Percentiles rank a stretch among this genome's conserved stretches.
Conservation (phyloP, 2,888 invertebrate genomes). For the Hermaeophaga mercurialis region DNA sequence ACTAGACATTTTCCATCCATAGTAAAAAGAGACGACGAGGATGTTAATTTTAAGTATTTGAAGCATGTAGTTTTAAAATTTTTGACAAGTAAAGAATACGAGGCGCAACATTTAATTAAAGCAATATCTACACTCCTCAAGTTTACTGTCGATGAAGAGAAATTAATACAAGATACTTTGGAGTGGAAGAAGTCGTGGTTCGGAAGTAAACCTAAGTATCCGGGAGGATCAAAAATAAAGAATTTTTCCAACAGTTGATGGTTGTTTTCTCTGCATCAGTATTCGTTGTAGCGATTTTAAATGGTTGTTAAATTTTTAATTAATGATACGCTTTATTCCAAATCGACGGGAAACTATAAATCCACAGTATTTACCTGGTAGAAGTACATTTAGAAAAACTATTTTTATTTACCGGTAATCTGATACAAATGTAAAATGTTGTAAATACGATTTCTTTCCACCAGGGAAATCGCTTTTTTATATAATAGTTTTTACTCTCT, state of each 20-base stretch:
- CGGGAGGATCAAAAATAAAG: constrained; percentile 61
- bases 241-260: constrained; percentile 65
- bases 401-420: neutral
- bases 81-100: constrained; percentile 83
- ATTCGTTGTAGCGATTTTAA: constrained; percentile 4
- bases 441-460: too few species aligned
- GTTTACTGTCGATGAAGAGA: constrained; percentile 86
- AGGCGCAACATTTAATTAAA: constrained; percentile 87
- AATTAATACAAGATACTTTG: constrained; percentile 76
- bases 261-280: constrained; percentile 41
- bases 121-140: constrained; percentile 85
- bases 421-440: neutral
- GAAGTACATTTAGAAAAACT: neutral
- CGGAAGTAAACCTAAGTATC: constrained; percentile 63
- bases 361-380: neutral
- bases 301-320: neutral
- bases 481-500: too few species aligned
- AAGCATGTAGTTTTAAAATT: constrained; percentile 94
- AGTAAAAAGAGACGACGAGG: constrained; percentile 61
- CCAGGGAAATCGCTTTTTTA: too few species aligned
- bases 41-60: constrained; percentile 83
- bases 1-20: constrained; percentile 56
- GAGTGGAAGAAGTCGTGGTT: constrained; percentile 79
- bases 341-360: too few species aligned
- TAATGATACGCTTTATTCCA: too few species aligned